Base-by-base conservation (phyloP, 2,797 vertebrate species). In the Meriones psammophilus region DNA sequence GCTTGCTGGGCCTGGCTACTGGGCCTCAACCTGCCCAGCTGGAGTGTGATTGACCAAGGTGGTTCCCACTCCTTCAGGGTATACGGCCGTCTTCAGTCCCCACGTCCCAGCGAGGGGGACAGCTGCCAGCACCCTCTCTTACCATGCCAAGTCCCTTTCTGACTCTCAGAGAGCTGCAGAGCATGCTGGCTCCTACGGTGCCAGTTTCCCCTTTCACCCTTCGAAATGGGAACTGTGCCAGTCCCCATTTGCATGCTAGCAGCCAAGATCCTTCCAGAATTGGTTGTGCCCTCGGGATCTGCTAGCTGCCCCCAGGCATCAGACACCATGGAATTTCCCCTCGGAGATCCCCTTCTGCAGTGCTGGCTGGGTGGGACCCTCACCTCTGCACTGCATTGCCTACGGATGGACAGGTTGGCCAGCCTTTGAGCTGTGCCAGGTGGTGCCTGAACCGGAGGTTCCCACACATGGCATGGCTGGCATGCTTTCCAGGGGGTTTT, bases 301-400 rank as follows among this genome's bases (percentile, higher is more conserved):
- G 79, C 76, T 77, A 3, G 88, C 78, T 94, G 78, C 36, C 24
- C 81, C 50, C 6, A 89, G 36, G 60, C 66, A 46, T 50, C n/a
- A 2, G 68, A 64, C 30, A 36, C 2, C 22, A 13, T 58, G 79
- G 94, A 84, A 89, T 92, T 92, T 96, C 86, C 94, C 91, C 17
- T 0, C 33, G 96, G 97, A 95, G 91, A 94, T 94, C 96, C 91
- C 96, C 89, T 95, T 93, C 68, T 78, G 15, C 28, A 42, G 69
- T 1, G 0, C 54, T 62, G 58, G 68, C 68, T 62, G 8, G 3
- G 12, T n/a, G 74, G 64, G 74, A 8, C 8, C 81, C 81, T 33
- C 60, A 3, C 81, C 81, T 33, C 60, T 2, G 30, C 22, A 2
- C 22, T 26, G 20, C 20, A 8, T 50, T 18, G 56, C 56, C 8